Base-by-base conservation (phyloP, 2,113 vertebrate species). In the Oryzias celebensis region DNA sequence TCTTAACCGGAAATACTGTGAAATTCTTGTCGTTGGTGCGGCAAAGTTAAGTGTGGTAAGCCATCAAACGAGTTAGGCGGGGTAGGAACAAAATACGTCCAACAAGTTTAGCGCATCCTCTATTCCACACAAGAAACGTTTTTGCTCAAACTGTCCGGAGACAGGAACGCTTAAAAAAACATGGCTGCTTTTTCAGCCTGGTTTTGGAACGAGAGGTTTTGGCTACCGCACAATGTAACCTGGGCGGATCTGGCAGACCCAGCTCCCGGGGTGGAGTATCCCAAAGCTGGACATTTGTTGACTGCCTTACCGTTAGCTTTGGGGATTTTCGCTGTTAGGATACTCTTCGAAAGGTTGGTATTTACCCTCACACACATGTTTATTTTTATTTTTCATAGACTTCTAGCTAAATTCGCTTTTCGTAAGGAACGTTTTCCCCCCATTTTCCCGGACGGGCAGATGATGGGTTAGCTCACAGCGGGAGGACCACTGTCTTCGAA, bases 161-260 rank as follows among this genome's bases (percentile, higher is more conserved):
- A 31, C 49, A 14, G 56, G 28, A 16, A 22, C 67, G 22, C 54
- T 1, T 14, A 51, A 12, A 36, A 36, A 13, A 88, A 83, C 77
- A 93, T 93, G 93, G 90, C 92, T 85, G 89, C 89, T 71, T 75
- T 93, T 48, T 94, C 93, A 91, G 94, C 93, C 92, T 97, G 96
- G 94, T 93, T 98, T 58, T 98, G 96, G 96, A 95, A 91, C 78
- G 96, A 98, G 68, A 90, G 94, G 68, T 98, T 98, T 75, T 98
- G 96, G 96, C 90, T 98, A 65, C 96, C 96, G 0, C 93, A 92
- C 80, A 98, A 98, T 81, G 94, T 98, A 63, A 98, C 94, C 78
- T 98, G 96, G 96, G 94, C 95, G 67, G 95, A 98, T 75, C 77
- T 98, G 62, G 93, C 92, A 24, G 91, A 93, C 20, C 89, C 91